Evolutionary conservation across 2,797 vertebrate genomes (phyloP), one percentile per base, ranked within the genome.

Genomic region (Paedocypris micromegethes): DNA sequence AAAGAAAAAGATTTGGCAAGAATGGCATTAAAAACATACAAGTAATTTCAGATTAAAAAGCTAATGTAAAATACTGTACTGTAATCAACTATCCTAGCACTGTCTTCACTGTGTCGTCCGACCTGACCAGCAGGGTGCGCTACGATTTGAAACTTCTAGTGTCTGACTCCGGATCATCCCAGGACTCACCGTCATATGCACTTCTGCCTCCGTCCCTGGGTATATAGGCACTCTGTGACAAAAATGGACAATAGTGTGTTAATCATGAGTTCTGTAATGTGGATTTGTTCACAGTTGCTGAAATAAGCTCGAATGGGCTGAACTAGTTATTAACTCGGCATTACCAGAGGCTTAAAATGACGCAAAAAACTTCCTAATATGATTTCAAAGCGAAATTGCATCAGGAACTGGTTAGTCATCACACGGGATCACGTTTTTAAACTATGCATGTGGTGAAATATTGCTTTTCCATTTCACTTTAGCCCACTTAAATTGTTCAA

Each of bases 171-270:
- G 6, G 37, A 39, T 80, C 80, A 87, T 82, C 82, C 82, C 82
- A 85, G 70, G 76, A 85, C 81, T 90, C 92, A 98, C 94, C 93
- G 81, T 93, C 91, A 74, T 89, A 86, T 76, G 88, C 77, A 86
- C 89, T 90, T 84, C 87, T 87, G 62, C 89, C 92, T 84, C 86
- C 86, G 83, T 89, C 93, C 85, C 82, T 92, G 76, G 92, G 89
- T 87, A 92, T 91, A 78, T 95, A 93, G 80, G 93, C 96, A 80
- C 92, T 94, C 92, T 94, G 90, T 74, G 85, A 82, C 3, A 9
- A 39, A 67, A 9, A n/a, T 38, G 23, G 38, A 38, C 41, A 6
- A 41, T 9, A 50, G 49, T 7, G 8, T 44, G 7, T 43, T 7
- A 53, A 68, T 3, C 50, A 38, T n/a, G 7, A 8, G 9, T 42